Conservation (phyloP, 2,888 invertebrate genomes). For the Frankliniella intonsa region DNA sequence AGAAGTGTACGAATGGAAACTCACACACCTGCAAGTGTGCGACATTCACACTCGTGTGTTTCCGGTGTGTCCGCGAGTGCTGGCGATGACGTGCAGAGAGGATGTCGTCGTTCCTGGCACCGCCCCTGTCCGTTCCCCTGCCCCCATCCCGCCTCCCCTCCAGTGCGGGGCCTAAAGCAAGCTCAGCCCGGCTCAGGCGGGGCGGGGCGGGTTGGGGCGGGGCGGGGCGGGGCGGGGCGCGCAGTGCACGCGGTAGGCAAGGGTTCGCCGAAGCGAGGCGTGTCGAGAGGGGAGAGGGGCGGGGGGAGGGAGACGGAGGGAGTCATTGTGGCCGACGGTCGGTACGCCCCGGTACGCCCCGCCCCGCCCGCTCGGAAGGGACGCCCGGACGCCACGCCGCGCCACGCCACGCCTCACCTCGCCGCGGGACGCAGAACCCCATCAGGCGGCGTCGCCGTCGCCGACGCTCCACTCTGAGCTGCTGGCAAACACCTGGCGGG, state of each 20-base stretch:
- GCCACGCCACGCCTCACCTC: not conserved
- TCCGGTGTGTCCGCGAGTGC: too few relatives aligned
- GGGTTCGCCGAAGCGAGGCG: not conserved
- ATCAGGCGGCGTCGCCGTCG: not conserved
- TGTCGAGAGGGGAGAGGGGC: not conserved
- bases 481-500: not conserved
- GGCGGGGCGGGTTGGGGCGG: too few relatives aligned
- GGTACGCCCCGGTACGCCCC: not conserved
- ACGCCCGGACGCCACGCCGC: not conserved
- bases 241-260: not conserved
- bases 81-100: too few relatives aligned
- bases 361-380: not conserved
- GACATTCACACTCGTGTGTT: too few relatives aligned
- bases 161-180: too few relatives aligned
- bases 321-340: not conserved
- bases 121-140: too few relatives aligned
- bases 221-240: too few relatives aligned
- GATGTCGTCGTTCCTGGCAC: too few relatives aligned
- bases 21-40: too few relatives aligned
- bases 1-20: too few relatives aligned
- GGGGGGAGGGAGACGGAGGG: not conserved
- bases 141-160: too few relatives aligned
- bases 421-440: not conserved
- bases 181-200: too few relatives aligned
- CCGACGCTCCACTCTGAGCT: not conserved